Base-by-base conservation (phyloP, 2,888 invertebrate species). In the Celastrina argiolus region DNA sequence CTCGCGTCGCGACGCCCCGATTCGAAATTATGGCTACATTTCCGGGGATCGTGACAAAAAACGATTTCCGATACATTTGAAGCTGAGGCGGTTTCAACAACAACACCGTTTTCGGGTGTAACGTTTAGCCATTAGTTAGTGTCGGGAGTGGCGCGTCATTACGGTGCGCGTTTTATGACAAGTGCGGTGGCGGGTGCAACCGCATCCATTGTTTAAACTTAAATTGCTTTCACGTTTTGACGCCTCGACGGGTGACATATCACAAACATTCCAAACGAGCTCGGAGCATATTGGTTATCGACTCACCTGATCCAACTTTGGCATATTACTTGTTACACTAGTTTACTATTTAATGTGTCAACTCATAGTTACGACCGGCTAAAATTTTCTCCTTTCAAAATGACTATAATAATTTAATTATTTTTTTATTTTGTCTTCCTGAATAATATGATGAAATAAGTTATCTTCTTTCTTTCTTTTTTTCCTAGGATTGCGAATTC, bases 141-240 rank as follows among this genome's bases (percentile, higher is more conserved):
- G 76, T 75, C 74, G 71, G 28, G 61, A 61, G 56, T 56, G 6
- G 45, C 66, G 64, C 39, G 66, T 65, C 31, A 68, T 70, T 65
- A 66, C 61, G 34, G 63, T 71, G 67, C 65, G 63, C 59, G 64
- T 65, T 28, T 59, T 68, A 66, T 69, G 70, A 71, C 72, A 71
- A 71, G 68, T 70, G 72, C 68, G 70, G 71, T 71, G 70, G 72
- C 72, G 68, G 70, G 69, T 71, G 74, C 73, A 74, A 41, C 75
- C 76, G 70, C 72, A 70, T 72, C 79, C 76, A 82, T 83, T 84
- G 83, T 82, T 81, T 78, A 76, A 84, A 83, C 79, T 83, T 85
- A 81, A 82, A 86, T 84, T 84, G 80, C 79, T 81, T 79, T 73
- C 71, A 71, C 71, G 69, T 73, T 75, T 76, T 76, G 73, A 74